Base-by-base conservation (phyloP, 2,797 vertebrate species). In the Cyclura pinguis region DNA sequence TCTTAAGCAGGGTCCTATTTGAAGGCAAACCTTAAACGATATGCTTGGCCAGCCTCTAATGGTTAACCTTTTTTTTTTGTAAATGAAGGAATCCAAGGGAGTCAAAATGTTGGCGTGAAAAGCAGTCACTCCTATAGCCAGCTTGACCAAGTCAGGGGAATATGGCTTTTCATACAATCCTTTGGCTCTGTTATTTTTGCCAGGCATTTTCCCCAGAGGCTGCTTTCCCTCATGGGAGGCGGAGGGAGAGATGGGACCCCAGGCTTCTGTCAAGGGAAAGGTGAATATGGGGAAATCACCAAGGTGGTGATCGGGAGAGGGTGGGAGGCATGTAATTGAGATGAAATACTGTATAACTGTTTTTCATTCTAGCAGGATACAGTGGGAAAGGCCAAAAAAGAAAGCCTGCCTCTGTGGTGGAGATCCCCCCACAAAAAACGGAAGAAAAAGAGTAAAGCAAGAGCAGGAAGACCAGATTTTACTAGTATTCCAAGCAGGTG, bases 111-210 rank as follows among this genome's bases (percentile, higher is more conserved):
- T 91, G 90, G 90, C 22, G 90, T 91, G 90, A 91, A 91, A 91
- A 91, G 90, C 90, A 88, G 94, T 96, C 95, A 80, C 86, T 95
- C 96, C 96, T 90, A 89, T 96, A 96, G 95, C 95, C 96, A 96
- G 95, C 95, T 96, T 96, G 92, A 96, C 93, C 95, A 91, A 92
- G 96, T 96, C 96, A 96, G 96, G 95, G 96, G 96, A 96, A 96
- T 96, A 95, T 96, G 96, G 96, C 96, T 96, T 96, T 96, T 96
- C 96, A 96, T 96, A 93, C 96, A 96, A 96, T 96, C 96, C 96
- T 96, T 96, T 96, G 96, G 96, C 96, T 96, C 96, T 96, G 96
- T 96, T 96, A 96, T 96, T 96, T 96, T 96, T 96, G 96, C 96
- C 96, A 96, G 96, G 96, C 96, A 57, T 96, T 96, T 96, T 96